Conservation (phyloP, 2,113 vertebrate species). For the Myotis yumanensis region DNA sequence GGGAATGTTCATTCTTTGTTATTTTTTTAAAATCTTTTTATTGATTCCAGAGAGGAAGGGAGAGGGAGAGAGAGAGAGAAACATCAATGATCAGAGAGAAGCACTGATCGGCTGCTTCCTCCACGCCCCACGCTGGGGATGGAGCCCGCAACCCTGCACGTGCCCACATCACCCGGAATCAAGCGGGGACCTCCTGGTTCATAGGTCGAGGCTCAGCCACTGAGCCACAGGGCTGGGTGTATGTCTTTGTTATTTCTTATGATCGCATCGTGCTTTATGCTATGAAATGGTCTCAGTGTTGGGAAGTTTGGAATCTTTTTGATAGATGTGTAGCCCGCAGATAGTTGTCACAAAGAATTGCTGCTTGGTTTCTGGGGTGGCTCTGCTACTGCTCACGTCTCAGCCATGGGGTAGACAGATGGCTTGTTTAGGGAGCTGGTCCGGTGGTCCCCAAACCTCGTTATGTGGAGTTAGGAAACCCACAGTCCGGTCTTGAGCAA, state of each 20-base stretch:
- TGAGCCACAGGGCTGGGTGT: too few species aligned
- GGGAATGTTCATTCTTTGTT: background rate
- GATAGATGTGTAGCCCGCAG: background rate
- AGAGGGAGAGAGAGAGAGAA: too few species aligned
- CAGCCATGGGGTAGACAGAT: background rate
- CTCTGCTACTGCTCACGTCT: background rate
- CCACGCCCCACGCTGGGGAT: too few species aligned
- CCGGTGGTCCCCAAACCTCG: background rate
- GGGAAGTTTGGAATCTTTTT: conserved; percentile 7
- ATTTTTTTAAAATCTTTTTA: too few species aligned
- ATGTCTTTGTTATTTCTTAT: background rate
- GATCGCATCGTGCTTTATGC: background rate
- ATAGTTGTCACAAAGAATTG: conserved; percentile 58
- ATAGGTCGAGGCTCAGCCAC: too few species aligned
- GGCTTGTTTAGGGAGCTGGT: background rate
- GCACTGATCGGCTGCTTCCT: too few species aligned
- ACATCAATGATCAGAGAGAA: too few species aligned
- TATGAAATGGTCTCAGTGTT: background rate
- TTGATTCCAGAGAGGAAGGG: too few species aligned
- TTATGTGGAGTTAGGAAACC: background rate
- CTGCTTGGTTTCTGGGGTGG: background rate
- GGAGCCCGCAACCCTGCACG: too few species aligned
- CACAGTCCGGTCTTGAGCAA: background rate
- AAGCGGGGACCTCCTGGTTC: too few species aligned
- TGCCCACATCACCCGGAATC: too few species aligned